These are phyloP conservation scores for Synodontis membranacea DNA, from an alignment of 2,113 vertebrate species.

Conservation along the genomic window DNA sequence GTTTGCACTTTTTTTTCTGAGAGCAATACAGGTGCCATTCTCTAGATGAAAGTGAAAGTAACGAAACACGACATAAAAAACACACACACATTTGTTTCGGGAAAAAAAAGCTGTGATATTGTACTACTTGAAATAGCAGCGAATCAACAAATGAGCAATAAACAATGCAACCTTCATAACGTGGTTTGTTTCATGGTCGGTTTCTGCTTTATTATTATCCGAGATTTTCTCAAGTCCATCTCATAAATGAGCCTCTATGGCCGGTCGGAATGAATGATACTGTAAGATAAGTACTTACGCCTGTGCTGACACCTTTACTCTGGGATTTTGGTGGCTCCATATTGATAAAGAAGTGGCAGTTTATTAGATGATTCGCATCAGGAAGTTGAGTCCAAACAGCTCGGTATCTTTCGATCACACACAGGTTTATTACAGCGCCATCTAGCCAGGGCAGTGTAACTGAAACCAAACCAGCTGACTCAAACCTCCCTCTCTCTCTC, in stretches of 20 bases:
- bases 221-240: not conserved
- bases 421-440: slow-evolving; percentile 10
- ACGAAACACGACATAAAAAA: not conserved
- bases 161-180: not conserved
- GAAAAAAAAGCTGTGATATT: not conserved
- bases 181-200: not conserved
- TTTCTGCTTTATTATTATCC: not conserved
- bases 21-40: not conserved
- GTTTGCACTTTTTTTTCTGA: not conserved
- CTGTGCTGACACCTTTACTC: slow-evolving; percentile 72
- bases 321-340: slow-evolving; percentile 61
- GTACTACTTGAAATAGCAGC: not conserved
- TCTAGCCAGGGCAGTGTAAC: not conserved
- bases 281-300: slow-evolving; percentile 66
- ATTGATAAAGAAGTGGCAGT: not conserved
- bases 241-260: not conserved
- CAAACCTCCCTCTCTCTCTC: too few species aligned
- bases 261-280: not conserved
- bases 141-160: not conserved
- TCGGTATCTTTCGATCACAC: too few species aligned
- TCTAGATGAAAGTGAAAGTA: slow-evolving; percentile 54
- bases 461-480: slow-evolving; percentile 18
- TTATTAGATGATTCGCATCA: not conserved
- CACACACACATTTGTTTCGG: not conserved
- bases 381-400: not conserved